Evolutionary conservation across 2,797 vertebrate genomes (phyloP), one percentile per base, ranked within the genome.

Genomic region (Acipenser oxyrinchus): DNA sequence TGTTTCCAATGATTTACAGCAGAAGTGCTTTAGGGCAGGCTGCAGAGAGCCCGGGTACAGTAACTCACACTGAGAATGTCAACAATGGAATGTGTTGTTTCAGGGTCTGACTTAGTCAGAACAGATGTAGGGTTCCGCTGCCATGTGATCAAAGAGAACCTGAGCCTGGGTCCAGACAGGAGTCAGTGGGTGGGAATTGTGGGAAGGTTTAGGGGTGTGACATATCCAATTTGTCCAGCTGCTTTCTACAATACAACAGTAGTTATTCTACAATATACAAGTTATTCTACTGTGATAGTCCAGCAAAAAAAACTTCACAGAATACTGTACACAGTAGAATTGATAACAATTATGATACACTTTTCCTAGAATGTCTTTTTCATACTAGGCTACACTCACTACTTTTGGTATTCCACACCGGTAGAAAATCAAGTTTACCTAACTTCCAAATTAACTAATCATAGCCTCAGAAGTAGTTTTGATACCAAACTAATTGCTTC

Each of bases 71-170:
- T 63, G 69, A 61, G 15, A 61, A 64, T 63, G 72, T 62, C 69
- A 76, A 82, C 76, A 83, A 78, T 70, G 71, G 65, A 74, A 70
- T 66, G 65, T 68, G 76, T 75, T 82, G 79, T 83, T 78, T 80
- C 71, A 74, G 57, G 72, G 71, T 57, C 71, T 71, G 69, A 74
- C 75, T 73, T 65, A 76, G 70, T 72, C 73, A 73, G 73, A 84
- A 82, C 74, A 84, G 81, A 88, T 81, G 71, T 79, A 77, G 74
- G 69, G 69, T 80, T 83, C 78, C 58, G 49, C 66, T 76, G 68
- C 73, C 64, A 67, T 52, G 64, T 71, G 76, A 82, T 84, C 79
- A 81, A 82, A 84, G 77, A 72, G 51, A 51, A 51, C 53, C 66
- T 48, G 15, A 58, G 58, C 66, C 68, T 83, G 68, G 66, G 78